phyloP scores from a whole-genome alignment of 2,888 invertebrate genomes.

The Epiblema foenella region DNA sequence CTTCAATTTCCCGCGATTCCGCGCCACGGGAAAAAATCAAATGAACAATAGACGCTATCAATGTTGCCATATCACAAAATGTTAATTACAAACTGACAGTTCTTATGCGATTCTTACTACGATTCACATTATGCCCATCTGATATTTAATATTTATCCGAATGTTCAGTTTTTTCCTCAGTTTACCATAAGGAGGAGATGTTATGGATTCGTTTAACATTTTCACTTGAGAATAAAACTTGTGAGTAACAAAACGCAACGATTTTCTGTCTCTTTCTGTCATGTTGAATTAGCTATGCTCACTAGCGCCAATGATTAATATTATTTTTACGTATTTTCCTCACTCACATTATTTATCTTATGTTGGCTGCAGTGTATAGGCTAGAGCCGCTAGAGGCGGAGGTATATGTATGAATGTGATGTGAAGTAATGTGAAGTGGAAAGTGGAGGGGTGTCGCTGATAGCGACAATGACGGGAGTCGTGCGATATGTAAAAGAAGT shows the following conservation, averaged over 20 bases:
- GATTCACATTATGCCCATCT: too few species aligned
- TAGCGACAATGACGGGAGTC: constrained; percentile 47
- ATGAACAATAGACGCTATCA: not conserved
- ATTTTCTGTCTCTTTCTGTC: constrained; percentile 14
- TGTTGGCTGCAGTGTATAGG: constrained; percentile 39
- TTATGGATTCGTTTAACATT: too few species aligned
- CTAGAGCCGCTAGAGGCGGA: constrained; percentile 33
- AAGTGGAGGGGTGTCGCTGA: constrained; percentile 42
- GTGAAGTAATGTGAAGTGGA: not conserved
- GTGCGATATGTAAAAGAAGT: constrained; percentile 48
- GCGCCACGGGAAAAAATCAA: not conserved
- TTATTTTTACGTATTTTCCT: not conserved
- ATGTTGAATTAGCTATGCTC: not conserved
- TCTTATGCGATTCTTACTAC: too few species aligned
- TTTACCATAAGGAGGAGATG: not conserved
- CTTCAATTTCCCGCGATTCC: not conserved
- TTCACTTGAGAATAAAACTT: too few species aligned
- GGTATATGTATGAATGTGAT: not conserved
- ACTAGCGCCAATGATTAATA: constrained; percentile 39
- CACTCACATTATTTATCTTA: not conserved
- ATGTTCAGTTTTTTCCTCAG: too few species aligned
- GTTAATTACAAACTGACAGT: too few species aligned
- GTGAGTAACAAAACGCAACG: constrained; percentile 7
- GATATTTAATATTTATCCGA: too few species aligned
- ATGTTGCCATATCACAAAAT: not conserved